Evolutionary conservation across 1,140 invertebrate species (phyloP).

Genomic region (Nephotettix cincticeps): DNA sequence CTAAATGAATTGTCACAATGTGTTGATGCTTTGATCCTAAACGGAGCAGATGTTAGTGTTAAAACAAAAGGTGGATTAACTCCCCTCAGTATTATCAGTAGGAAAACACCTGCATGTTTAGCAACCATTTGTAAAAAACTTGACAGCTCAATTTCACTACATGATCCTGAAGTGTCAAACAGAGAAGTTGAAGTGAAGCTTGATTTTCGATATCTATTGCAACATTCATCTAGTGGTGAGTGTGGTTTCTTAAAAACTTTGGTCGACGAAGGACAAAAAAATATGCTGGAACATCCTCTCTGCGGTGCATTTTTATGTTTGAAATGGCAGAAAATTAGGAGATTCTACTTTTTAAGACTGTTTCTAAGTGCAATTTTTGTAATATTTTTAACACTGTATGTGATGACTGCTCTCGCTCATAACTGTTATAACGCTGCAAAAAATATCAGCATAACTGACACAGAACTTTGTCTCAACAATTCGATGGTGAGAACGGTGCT

Average conservation of each 20-base stretch:
- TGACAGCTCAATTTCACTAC: slow-evolving; percentile 72
- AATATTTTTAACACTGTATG: slow-evolving; percentile 72
- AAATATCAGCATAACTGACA: slow-evolving; percentile 30
- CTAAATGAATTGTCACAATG: slow-evolving; percentile 80
- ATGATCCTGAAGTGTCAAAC: slow-evolving; percentile 73
- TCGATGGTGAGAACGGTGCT: slow-evolving; percentile 70
- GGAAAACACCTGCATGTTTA: slow-evolving; percentile 78
- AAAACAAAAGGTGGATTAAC: slow-evolving; percentile 80
- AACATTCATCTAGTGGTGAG: slow-evolving; percentile 74
- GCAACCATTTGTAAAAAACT: slow-evolving; percentile 73
- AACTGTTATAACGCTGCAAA: slow-evolving; percentile 76
- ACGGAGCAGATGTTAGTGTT: slow-evolving; percentile 81
- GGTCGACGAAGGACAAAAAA: slow-evolving; percentile 79
- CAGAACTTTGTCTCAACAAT: slow-evolving; percentile 64
- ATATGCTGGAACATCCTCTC: slow-evolving; percentile 76
- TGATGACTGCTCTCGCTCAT: slow-evolving; percentile 71
- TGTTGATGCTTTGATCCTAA: slow-evolving; percentile 76
- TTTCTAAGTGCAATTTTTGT: slow-evolving; percentile 79
- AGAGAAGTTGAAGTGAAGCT: slow-evolving; percentile 78
- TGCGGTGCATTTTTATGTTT: slow-evolving; percentile 81
- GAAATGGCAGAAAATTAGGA: slow-evolving; percentile 88
- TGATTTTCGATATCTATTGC: slow-evolving; percentile 75
- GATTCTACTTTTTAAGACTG: slow-evolving; percentile 77
- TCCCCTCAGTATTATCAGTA: slow-evolving; percentile 75
- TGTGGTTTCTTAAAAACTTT: slow-evolving; percentile 80